These are phyloP conservation scores for Aethina tumida DNA, from an alignment of 1,140 invertebrate species.

Conservation along the genomic window DNA sequence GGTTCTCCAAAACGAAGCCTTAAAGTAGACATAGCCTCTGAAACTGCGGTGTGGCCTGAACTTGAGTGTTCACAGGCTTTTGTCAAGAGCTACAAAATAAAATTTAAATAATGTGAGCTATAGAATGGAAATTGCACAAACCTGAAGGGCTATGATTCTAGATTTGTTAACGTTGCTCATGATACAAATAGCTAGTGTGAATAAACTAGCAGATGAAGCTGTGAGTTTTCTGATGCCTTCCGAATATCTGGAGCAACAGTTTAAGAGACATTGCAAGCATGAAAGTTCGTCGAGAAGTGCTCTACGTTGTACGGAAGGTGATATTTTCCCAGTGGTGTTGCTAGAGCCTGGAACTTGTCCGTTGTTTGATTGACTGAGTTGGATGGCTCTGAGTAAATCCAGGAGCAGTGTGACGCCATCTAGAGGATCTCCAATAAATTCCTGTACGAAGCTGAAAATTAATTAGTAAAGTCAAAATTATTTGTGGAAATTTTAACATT, in stretches of 20 bases:
- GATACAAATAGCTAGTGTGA: slow-evolving; percentile 77
- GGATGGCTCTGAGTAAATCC: slow-evolving; percentile 74
- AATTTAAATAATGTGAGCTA: neutral
- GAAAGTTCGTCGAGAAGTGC: slow-evolving; percentile 79
- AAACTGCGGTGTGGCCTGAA: slow-evolving; percentile 67
- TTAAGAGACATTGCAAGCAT: slow-evolving; percentile 77
- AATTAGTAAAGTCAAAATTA: slow-evolving; percentile 8
- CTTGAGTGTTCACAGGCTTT: slow-evolving; percentile 62
- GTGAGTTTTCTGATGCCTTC: slow-evolving; percentile 65
- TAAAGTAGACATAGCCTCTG: slow-evolving; percentile 82
- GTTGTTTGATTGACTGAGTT: slow-evolving; percentile 53
- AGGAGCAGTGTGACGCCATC: slow-evolving; percentile 73
- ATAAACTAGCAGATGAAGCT: slow-evolving; percentile 68
- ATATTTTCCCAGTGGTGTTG: slow-evolving; percentile 40
- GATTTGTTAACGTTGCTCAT: slow-evolving; percentile 79
- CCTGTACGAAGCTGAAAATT: slow-evolving; percentile 72
- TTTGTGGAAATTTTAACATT: too few relatives aligned
- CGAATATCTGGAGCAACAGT: slow-evolving; percentile 62
- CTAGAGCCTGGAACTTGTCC: slow-evolving; percentile 27
- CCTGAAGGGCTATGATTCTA: slow-evolving; percentile 73
- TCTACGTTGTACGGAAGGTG: slow-evolving; percentile 50
- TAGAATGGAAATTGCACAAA: slow-evolving; percentile 32
- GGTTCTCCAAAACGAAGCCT: slow-evolving; percentile 83
- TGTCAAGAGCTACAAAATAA: slow-evolving; percentile 53
- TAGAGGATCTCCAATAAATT: slow-evolving; percentile 73